Conservation (phyloP, 2,797 vertebrate species). For the Avahi laniger region DNA sequence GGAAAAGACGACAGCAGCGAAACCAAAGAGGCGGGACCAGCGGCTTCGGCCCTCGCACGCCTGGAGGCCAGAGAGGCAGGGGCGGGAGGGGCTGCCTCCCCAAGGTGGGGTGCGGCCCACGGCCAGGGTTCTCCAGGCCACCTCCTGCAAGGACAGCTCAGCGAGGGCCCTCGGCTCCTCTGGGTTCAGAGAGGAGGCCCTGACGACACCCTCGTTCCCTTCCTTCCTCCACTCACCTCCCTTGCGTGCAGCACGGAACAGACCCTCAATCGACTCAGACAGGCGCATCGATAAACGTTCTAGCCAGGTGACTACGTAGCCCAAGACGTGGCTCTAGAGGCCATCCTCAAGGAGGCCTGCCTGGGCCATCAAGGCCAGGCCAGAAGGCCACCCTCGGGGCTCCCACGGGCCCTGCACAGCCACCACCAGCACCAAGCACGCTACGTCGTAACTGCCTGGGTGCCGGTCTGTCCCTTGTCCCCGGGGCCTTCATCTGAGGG, state of each 20-base stretch:
- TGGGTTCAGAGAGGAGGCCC: background rate
- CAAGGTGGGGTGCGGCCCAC: background rate
- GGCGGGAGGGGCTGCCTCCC: rapidly evolving
- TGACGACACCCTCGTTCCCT: background rate
- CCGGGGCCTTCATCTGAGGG: background rate
- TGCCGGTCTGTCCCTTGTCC: background rate
- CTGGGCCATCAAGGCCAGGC: background rate
- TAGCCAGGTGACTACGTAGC: background rate
- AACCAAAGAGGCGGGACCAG: background rate
- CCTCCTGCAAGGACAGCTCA: background rate
- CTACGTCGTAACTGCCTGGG: background rate
- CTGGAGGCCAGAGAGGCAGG: rapidly evolving
- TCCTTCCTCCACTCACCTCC: background rate
- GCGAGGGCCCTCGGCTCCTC: background rate
- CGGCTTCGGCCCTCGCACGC: background rate
- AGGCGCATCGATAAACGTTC: rapidly evolving
- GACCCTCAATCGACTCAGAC: background rate
- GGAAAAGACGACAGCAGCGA: constrained; percentile 19
- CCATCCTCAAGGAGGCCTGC: background rate
- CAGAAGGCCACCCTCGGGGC: background rate
- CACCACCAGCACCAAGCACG: background rate
- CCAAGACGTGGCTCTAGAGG: background rate
- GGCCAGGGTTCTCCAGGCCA: background rate
- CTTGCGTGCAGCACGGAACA: background rate
- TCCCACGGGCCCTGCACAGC: background rate